A percentile compares a stretch with the other conserved stretches of the same genome.
Evolutionary conservation across 2,888 invertebrate species (phyloP).

Genomic region (Drosophila flavopinicola): DNA sequence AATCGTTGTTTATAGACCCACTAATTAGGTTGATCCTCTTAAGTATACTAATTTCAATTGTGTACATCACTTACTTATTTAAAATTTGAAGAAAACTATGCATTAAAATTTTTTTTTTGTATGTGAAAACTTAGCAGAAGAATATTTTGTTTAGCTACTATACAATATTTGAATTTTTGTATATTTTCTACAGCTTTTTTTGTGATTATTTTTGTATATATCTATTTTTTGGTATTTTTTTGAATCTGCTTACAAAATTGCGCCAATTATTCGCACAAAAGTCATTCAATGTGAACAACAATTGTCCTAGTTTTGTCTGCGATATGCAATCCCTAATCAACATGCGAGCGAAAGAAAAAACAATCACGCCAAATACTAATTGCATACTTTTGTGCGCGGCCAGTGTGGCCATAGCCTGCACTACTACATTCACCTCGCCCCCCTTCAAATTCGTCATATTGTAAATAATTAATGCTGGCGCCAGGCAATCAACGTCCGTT

Average conservation of each 20-base stretch:
- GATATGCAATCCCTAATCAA: slow-evolving; percentile 37
- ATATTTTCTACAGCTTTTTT: not conserved
- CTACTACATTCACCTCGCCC: not conserved
- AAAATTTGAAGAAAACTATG: no score
- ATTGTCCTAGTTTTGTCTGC: slow-evolving; percentile 22
- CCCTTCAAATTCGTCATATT: slow-evolving; percentile 35
- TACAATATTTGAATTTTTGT: no score
- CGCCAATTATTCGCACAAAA: slow-evolving; percentile 29
- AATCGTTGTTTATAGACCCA: no score
- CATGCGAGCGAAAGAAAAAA: slow-evolving; percentile 33
- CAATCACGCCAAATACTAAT: slow-evolving; percentile 61
- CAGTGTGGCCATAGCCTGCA: slow-evolving; percentile 34
- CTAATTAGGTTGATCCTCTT: no score
- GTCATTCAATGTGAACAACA: slow-evolving; percentile 22
- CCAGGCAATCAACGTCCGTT: slow-evolving; percentile 68
- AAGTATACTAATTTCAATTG: no score
- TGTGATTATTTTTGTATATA: not conserved
- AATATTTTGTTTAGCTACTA: no score
- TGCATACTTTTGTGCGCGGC: slow-evolving; percentile 64
- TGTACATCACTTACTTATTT: no score
- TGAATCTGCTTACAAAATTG: slow-evolving; percentile 3
- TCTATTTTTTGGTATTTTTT: not conserved
- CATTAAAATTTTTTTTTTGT: no score
- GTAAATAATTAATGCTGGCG: slow-evolving; percentile 72
- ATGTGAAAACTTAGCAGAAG: no score